Evolutionary conservation across 2,888 invertebrate genomes (phyloP), one percentile per base, ranked within the genome.

Genomic region (Amphipoea lucens): DNA sequence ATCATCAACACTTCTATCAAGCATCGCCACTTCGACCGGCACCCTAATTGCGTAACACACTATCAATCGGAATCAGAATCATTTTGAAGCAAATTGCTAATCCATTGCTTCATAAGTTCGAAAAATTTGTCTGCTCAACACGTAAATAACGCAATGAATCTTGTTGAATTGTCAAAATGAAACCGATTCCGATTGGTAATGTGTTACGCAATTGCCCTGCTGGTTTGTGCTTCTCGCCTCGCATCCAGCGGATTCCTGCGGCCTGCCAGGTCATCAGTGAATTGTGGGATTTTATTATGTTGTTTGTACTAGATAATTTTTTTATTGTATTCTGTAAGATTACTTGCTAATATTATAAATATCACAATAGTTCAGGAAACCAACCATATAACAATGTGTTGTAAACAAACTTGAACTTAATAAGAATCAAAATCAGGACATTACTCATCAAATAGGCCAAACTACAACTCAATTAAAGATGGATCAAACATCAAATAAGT

Each of bases 401-500:
- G 7, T 65, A 40, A 40, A 40, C 20, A n/a, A 71, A 20, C 17
- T 42, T 74, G 17, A 29, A 62, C 14, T 42, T 48, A 29, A 23
- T 76, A 11, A 42, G 1, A 42, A 42, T 3, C 5, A 42, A 82
- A 81, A 81, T 40, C 7, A 72, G 29, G 40, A 78, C 40, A 29
- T 23, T 23, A 29, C 20, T 42, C 9, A 42, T 36, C 23, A 36
- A 82, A 78, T 62, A 48, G 7, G 45, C 17, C 5, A 40, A 65
- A 60, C 48, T 20, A 29, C n/a, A 45, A 62, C 45, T 76, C 23
- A 54, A 83, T 57, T 29, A 63, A 57, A 63, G 5, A 45, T 63
- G 23, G 17, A 83, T 63, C 36, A 48, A 78, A 82, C 17, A 73
- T 48, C 9, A 83, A 78, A 57, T 54, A 76, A 40, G 17, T 63